Base-by-base conservation (phyloP, 2,888 invertebrate species). In the Agrypnus murinus region DNA sequence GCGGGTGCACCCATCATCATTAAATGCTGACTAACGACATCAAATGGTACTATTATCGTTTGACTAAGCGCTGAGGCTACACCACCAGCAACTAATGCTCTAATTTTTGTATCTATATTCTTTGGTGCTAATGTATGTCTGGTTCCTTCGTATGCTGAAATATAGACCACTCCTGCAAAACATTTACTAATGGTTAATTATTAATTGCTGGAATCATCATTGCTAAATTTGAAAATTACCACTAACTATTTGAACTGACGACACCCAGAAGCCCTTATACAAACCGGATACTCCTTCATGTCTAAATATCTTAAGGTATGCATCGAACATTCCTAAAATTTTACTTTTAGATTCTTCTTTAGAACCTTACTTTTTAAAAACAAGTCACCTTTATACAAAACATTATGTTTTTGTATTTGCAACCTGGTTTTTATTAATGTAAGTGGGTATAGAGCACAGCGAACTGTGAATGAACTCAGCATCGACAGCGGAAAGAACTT, bases 261-360 rank as follows among this genome's bases (percentile, higher is more conserved):
- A 97, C 68, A 98, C 89, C 96, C 97, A 97, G 84, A 98, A 98
- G 1, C 98, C 98, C 79, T 95, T 89, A 82, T 99, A 99, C 0
- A 99, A 87, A 0, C 97, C 98, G 4, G 92, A 87, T 9, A 94
- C 81, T 0, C 98, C 98, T 86, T 98, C 98, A 17, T 90, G 87
- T 65, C 87, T 88, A 79, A 95, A 92, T 78, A 98, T 98, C 87
- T 97, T 97, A 34, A 89, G 87, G 78, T 94, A 94, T 3, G 98
- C 97, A 85, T 98, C 97, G 74, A 94, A 88, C 82, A 97, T 95
- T 12, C 90, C 90, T 90, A 73, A 64, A 83, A 82, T 65, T 25
- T 25, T 25, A 25, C 25, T 25, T 25, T 25, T 25, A 76, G 74
- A 67, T 45, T 19, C 32, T 45, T 38, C 43, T 55, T 38, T 59